Conservation (phyloP, 2,888 invertebrate genomes). For the Dynastes maya region DNA sequence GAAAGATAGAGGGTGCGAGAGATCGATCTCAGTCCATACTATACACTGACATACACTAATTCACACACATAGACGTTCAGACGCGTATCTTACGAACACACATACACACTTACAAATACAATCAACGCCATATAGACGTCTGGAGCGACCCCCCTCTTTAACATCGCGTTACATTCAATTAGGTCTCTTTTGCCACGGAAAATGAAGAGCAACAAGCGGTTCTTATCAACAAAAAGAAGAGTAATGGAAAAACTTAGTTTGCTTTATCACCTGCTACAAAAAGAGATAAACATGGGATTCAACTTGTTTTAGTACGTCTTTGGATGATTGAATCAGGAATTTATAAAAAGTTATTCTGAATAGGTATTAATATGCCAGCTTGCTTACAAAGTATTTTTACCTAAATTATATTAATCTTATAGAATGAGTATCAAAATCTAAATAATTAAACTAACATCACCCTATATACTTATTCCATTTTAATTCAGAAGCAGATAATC, state of each 20-base stretch:
- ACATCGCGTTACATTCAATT: constrained; percentile 65
- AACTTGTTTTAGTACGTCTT: too few relatives aligned
- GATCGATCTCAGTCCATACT: constrained; percentile 63
- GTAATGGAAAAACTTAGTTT: constrained; percentile 15
- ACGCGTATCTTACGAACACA: constrained; percentile 47
- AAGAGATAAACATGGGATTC: not conserved
- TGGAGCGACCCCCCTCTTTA: constrained; percentile 62
- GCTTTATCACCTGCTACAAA: constrained; percentile 6
- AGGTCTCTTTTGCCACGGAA: constrained; percentile 57
- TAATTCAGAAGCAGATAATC: too few relatives aligned
- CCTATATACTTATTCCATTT: too few relatives aligned
- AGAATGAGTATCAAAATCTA: too few relatives aligned
- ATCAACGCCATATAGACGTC: constrained; percentile 69
- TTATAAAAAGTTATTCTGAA: too few relatives aligned
- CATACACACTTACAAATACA: constrained; percentile 54
- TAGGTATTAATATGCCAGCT: too few relatives aligned
- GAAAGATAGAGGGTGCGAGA: constrained; percentile 46
- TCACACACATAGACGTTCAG: constrained; percentile 18
- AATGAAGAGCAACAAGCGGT: constrained; percentile 57
- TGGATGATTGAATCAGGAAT: too few relatives aligned
- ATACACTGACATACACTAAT: constrained; percentile 51
- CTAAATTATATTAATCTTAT: too few relatives aligned
- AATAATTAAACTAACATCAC: too few relatives aligned
- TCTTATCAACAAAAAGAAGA: constrained; percentile 40
- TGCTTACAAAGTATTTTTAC: too few relatives aligned